phyloP scores from a whole-genome alignment of 2,797 vertebrate species.

The Sternotherus odoratus region DNA sequence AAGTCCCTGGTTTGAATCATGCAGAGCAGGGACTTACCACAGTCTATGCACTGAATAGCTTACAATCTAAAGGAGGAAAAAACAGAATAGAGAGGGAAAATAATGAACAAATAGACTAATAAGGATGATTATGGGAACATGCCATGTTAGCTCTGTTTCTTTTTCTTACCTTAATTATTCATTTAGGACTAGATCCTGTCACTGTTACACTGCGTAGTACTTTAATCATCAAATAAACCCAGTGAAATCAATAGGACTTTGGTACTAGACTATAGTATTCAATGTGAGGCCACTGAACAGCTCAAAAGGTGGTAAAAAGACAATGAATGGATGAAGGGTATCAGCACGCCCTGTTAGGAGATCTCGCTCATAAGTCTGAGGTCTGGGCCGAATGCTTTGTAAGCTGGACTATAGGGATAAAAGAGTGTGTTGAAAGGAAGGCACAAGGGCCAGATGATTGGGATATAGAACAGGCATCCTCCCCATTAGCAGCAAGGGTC shows the following conservation, averaged over 20 bases:
- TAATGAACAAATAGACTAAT: not conserved
- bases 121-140: not conserved
- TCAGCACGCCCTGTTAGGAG: not conserved
- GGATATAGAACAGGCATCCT: not conserved
- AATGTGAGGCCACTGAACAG: not conserved
- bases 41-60: not conserved
- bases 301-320: not conserved
- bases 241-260: fast-evolving
- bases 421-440: not conserved
- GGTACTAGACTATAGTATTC: not conserved
- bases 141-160: not conserved
- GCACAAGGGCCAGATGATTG: not conserved
- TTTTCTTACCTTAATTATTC: not conserved
- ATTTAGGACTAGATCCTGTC: not conserved
- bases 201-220: not conserved
- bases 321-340: not conserved
- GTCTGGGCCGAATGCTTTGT: not conserved
- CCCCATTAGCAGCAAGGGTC: not conserved
- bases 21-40: not conserved
- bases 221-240: not conserved
- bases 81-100: not conserved
- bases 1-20: not conserved
- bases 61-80: not conserved
- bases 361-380: not conserved
- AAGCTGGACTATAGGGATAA: not conserved